Evolutionary conservation across 2,888 invertebrate species (phyloP), one percentile per base, ranked within the genome.

Genomic region (Drosophila meridionalis): DNA sequence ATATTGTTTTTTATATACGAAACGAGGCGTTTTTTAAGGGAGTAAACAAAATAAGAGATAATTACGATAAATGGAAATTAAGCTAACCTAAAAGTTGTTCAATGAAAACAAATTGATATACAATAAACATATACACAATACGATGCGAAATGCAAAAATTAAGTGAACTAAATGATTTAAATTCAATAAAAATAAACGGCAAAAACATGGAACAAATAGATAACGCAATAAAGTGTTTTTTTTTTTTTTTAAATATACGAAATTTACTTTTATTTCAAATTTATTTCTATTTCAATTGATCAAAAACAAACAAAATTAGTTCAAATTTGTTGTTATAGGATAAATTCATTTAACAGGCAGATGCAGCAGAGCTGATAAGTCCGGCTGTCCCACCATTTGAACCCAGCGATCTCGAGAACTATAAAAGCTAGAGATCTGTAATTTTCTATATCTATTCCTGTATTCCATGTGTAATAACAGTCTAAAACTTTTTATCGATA

Each of bases 161-260:
- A 43, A 60, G 61, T 50, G 30, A 73, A 76, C 68, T 61, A 58
- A 53, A 56, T 26, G 64, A 75, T 76, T 80, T 59, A 47, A 77
- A 55, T 58, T 78, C 32, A 34, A 52, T 52, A 52, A 34, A 52
- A 52, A 34, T 11, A 20, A 47, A 47, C 20, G 1, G 2, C 12
- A 71, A 71, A 63, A 68, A 61, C 32, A 7, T 45, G 20, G 12
- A 55, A 42, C n/a, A 43, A 20, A 68, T 48, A 62, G 55, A 47
- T 47, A 62, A 75, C 48, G 12, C 62, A 40, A 75, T 2, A 30
- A 43, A 45, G 55, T 47, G 45, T 42, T 68, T 68, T 74, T 58
- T 26, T 40, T 68, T 58, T 20, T 38, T 64, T 73, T 48, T 3
- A 7, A 12, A 38, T 26, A 11, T 38, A 1, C 20, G 34, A 52